Evolutionary conservation across 2,797 vertebrate genomes (phyloP).

Genomic region (Eurystomus glaucurus): DNA sequence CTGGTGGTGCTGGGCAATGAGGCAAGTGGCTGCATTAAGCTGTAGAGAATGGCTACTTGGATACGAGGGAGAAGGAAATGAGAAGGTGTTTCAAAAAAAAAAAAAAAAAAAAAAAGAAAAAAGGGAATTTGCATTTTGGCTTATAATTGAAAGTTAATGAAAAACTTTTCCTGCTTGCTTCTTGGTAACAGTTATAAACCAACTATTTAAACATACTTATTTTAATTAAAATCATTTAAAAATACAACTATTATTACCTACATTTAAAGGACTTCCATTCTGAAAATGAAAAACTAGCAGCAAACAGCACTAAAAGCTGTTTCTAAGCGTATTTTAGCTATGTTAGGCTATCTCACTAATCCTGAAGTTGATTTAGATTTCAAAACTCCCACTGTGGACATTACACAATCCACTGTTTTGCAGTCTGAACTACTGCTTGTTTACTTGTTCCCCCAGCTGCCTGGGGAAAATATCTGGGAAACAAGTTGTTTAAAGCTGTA

Average conservation of each 20-base stretch:
- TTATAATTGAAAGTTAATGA: background rate
- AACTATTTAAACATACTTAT: background rate
- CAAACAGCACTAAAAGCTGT: background rate
- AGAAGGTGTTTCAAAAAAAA: background rate
- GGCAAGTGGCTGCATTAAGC: background rate
- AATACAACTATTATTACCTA: background rate
- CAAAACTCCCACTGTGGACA: background rate
- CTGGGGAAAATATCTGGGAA: constrained; percentile 17
- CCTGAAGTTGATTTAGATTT: background rate
- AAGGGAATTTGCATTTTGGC: background rate
- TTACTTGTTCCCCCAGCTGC: constrained; percentile 45
- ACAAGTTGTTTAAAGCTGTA: constrained; percentile 34
- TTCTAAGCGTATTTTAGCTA: background rate
- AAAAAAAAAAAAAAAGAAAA: background rate
- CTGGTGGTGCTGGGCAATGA: background rate
- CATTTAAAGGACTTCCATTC: background rate
- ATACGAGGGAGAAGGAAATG: background rate
- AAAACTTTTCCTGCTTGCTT: background rate
- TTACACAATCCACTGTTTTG: constrained; percentile 34
- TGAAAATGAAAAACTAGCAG: background rate
- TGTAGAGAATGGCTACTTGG: background rate
- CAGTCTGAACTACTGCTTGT: constrained; percentile 29
- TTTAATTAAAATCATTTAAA: background rate
- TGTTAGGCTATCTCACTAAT: background rate
- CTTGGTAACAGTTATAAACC: background rate